phyloP scores from a whole-genome alignment of 2,797 vertebrate genomes.

The Pseudotriccus pelzelni region DNA sequence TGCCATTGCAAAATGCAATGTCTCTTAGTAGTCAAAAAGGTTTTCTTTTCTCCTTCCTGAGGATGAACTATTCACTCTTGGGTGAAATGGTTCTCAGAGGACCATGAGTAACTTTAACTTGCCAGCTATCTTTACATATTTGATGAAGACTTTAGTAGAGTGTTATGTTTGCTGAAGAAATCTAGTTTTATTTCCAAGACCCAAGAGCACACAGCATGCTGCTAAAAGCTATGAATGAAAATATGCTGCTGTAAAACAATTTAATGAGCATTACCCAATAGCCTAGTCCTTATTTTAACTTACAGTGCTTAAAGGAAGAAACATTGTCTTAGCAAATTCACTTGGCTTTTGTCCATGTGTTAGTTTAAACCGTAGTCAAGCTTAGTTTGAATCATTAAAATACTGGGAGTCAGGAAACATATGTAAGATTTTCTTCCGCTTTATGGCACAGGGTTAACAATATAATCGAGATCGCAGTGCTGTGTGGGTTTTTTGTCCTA shows the following conservation, averaged over 20 bases:
- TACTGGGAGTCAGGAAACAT: conserved; percentile 61
- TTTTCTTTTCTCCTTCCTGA: conserved; percentile 20
- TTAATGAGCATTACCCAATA: conserved; percentile 43
- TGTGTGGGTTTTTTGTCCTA: conserved; percentile 31
- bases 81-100: not conserved
- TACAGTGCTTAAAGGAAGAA: conserved; percentile 52
- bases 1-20: not conserved
- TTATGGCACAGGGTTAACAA: conserved; percentile 57
- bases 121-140: conserved; percentile 31
- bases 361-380: conserved; percentile 69
- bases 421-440: conserved; percentile 66
- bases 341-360: conserved; percentile 62
- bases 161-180: conserved; percentile 46
- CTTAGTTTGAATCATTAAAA: conserved; percentile 73
- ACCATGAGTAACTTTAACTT: not conserved
- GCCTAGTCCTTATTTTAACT: conserved; percentile 38
- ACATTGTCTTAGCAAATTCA: conserved; percentile 51
- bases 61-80: conserved; percentile 30
- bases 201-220: not conserved
- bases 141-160: conserved; percentile 23
- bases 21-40: not conserved
- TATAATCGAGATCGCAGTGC: conserved; percentile 38
- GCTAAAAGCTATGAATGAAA: conserved; percentile 32
- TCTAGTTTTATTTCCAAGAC: conserved; percentile 18
- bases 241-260: conserved; percentile 27